Base-by-base conservation (phyloP, 2,888 invertebrate genomes). In the Idaea biselata region DNA sequence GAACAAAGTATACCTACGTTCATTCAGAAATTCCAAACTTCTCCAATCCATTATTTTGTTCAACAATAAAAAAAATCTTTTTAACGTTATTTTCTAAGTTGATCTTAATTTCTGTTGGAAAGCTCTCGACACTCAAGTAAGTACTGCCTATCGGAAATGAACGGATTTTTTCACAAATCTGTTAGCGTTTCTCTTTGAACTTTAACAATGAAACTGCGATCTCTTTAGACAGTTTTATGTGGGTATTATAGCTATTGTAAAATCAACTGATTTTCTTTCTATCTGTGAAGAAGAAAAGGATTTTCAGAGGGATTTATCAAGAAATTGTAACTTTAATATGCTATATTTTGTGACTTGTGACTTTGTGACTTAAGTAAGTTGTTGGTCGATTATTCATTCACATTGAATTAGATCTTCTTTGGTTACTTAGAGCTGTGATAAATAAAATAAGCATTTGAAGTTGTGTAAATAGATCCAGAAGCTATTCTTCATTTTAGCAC, bases 121-220 rank as follows among this genome's bases (percentile, higher is more conserved):
- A 66, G 63, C 63, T 65, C 65, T 69, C 55, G 60, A 66, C 60
- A 64, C 62, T 63, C 63, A 63, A 65, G 62, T 64, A 63, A 64
- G 64, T 69, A 25, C 62, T 63, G 63, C 66, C 63, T 68, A 62
- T 64, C 60, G 60, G 64, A 62, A 60, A 62, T 33, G 60, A 33
- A 60, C 55, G 54, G 59, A 59, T 60, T 60, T 68, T 63, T 62
- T 63, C 63, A 58, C 55, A 63, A 55, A 25, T 65, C 55, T 63
- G 58, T 17, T 63, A 60, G 58, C 57, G 58, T 59, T 56, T 61
- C 44, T 16, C 64, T 44, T 44, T 44, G 44, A 44, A 44, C 44
- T 44, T 44, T 44, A 44, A 44, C 44, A 44, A 44, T 44, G 44
- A 44, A 44, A 44, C 44, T 44, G 44, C 14, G 44, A 44, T 44